These are phyloP conservation scores for Eupithecia subumbrata DNA, from an alignment of 2,888 invertebrate species.

Conservation along the genomic window DNA sequence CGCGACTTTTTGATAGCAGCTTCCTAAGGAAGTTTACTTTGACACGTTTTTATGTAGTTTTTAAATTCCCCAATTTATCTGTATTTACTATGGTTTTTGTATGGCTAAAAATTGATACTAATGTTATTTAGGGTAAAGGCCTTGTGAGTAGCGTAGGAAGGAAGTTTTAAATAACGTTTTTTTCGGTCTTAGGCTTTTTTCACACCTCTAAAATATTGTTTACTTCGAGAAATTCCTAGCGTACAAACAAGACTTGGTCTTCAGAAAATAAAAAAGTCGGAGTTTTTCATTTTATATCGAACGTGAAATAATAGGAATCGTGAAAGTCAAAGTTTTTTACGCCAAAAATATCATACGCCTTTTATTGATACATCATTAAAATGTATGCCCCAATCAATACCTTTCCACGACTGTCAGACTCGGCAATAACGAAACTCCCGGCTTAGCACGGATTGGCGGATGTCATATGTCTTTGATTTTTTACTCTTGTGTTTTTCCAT, in stretches of 20 bases:
- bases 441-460: constrained; percentile 30
- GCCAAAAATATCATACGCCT: not conserved
- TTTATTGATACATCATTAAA: constrained; percentile 34
- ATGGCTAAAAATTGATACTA: constrained; percentile 30
- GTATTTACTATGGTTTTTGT: constrained; percentile 46
- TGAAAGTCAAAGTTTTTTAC: not conserved
- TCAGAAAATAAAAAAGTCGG: not conserved
- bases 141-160: constrained; percentile 22
- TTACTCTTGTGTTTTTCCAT: constrained; percentile 11
- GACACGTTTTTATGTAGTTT: constrained; percentile 53
- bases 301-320: not conserved
- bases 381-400: constrained; percentile 31
- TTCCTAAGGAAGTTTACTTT: constrained; percentile 74
- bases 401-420: constrained; percentile 23
- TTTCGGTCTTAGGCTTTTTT: too few relatives aligned
- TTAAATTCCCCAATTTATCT: constrained; percentile 43
- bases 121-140: constrained; percentile 38
- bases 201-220: not conserved
- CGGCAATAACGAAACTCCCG: constrained; percentile 26
- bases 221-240: not conserved
- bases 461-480: constrained; percentile 31
- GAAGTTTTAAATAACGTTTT: constrained; percentile 4
- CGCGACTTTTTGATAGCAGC: constrained; percentile 47
- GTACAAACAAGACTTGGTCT: not conserved
- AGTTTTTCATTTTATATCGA: not conserved